Percentiles rank a stretch among this genome's conserved stretches.
Conservation (phyloP, 2,888 invertebrate genomes). For the Xestia rhomboidea region DNA sequence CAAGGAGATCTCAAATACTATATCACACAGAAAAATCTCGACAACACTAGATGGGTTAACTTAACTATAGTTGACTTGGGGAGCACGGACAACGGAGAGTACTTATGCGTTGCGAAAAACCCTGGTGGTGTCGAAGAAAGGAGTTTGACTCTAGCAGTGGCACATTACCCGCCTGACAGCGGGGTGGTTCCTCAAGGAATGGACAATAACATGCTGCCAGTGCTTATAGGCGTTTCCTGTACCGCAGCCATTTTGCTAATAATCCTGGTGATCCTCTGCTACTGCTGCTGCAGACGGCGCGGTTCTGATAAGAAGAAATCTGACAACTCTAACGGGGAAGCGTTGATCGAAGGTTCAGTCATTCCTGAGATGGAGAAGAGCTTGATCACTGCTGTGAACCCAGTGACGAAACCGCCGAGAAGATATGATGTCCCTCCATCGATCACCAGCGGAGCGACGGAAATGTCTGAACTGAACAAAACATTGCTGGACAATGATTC, state of each 20-base stretch:
- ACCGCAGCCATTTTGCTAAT: conserved; percentile 88
- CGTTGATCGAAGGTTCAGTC: conserved; percentile 94
- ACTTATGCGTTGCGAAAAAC: conserved; percentile 95
- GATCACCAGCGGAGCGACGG: conserved; percentile 93
- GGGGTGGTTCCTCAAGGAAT: conserved; percentile 88
- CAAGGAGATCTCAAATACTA: conserved; percentile 88
- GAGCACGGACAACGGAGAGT: conserved; percentile 93
- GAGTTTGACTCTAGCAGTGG: conserved; percentile 92
- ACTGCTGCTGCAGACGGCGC: conserved; percentile 90
- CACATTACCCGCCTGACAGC: conserved; percentile 82
- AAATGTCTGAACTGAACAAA: conserved; percentile 95
- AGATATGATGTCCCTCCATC: conserved; percentile 94
- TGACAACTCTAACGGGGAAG: conserved; percentile 92
- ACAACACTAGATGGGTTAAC: conserved; percentile 91
- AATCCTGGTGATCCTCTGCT: conserved; percentile 88
- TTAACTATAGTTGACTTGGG: conserved; percentile 92
- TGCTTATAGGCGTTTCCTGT: conserved; percentile 89
- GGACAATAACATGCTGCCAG: conserved; percentile 89
- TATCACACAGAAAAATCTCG: conserved; percentile 78
- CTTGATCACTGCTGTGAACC: conserved; percentile 95
- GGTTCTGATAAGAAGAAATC: conserved; percentile 91
- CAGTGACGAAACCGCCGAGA: conserved; percentile 95
- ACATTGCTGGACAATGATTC: conserved; percentile 95
- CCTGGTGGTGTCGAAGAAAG: conserved; percentile 95
- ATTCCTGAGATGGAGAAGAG: conserved; percentile 96